Base-by-base conservation (phyloP, 2,797 vertebrate genomes). In the Triplophysa bombifrons region DNA sequence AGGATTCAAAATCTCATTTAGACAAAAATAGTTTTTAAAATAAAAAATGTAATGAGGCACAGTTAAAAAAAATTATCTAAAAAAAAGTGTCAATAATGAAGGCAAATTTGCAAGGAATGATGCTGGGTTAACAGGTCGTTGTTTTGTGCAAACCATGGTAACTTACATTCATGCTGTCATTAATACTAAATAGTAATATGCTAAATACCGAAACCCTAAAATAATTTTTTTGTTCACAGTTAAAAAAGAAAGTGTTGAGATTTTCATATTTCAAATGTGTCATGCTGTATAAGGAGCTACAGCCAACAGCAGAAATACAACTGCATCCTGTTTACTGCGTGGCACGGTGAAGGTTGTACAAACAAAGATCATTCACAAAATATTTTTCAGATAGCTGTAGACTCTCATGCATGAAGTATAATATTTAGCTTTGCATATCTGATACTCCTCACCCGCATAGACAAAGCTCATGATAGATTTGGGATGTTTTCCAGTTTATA, bases 401-500 rank as follows among this genome's bases (percentile, higher is more conserved):
- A 13, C 19, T 46, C 34, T 72, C 19, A 46, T 58, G 61, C 34
- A 38, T 66, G 48, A n/a, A 48, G 60, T 48, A 50, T 56, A 56
- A 73, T 44, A 71, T 67, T 80, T 19, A 73, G 50, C 72, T 66
- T 80, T 72, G 61, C 77, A 76, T 50, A 53, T 66, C 73, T 76
- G 64, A 76, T 19, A 25, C 20, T 63, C 48, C 71, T 78, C 48
- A 72, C 70, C 60, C 58, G 70, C 38, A 34, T 25, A 48, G 70
- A 58, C 70, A 71, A 70, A 78, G 56, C 38, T 73, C 41, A 65
- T 66, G 61, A 27, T 25, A 60, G 25, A 22, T 60, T 74, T 81
- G 79, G 72, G 48, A 69, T 72, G 5, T 53, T 27, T 30, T 72
- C 74, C 77, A 82, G 53, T 69, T 56, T 51, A 10, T 71, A 44